These are phyloP conservation scores for Terebella lapidaria DNA, from an alignment of 2,888 invertebrate species.

Conservation along the genomic window DNA sequence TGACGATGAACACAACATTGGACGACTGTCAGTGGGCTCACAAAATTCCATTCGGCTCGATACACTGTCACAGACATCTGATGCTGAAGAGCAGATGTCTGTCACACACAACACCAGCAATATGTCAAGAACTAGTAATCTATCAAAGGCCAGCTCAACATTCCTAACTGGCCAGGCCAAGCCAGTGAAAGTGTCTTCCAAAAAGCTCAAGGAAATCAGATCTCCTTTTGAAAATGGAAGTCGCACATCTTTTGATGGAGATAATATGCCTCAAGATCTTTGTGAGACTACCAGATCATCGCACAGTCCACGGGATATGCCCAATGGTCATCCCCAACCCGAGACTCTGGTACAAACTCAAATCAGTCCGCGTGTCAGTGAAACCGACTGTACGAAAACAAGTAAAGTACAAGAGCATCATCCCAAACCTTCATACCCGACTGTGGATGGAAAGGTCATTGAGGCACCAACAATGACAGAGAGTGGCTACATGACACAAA, in stretches of 20 bases:
- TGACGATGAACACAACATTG: background rate
- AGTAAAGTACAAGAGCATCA: too few species aligned
- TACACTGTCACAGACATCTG: background rate
- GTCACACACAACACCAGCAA: background rate
- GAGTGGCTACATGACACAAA: slow-evolving; percentile 1
- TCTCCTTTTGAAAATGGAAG: slow-evolving; percentile 25
- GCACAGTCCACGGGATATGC: too few species aligned
- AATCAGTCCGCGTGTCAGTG: too few species aligned
- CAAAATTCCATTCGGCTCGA: background rate
- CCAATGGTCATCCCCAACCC: too few species aligned
- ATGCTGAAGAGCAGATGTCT: background rate
- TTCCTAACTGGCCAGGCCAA: slow-evolving; percentile 22
- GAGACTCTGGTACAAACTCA: too few species aligned
- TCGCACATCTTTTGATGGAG: background rate
- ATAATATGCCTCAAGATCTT: background rate
- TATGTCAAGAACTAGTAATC: background rate
- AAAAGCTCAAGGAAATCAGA: slow-evolving; percentile 35
- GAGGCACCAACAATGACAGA: background rate
- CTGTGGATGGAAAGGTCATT: too few species aligned
- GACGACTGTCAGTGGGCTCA: background rate
- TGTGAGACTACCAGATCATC: too few species aligned
- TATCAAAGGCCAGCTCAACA: slow-evolving; percentile 3
- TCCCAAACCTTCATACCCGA: too few species aligned
- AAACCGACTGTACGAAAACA: too few species aligned
- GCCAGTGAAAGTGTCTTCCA: slow-evolving; percentile 35